Conservation (phyloP, 2,888 invertebrate species). For the Trachelus iudaicus region DNA sequence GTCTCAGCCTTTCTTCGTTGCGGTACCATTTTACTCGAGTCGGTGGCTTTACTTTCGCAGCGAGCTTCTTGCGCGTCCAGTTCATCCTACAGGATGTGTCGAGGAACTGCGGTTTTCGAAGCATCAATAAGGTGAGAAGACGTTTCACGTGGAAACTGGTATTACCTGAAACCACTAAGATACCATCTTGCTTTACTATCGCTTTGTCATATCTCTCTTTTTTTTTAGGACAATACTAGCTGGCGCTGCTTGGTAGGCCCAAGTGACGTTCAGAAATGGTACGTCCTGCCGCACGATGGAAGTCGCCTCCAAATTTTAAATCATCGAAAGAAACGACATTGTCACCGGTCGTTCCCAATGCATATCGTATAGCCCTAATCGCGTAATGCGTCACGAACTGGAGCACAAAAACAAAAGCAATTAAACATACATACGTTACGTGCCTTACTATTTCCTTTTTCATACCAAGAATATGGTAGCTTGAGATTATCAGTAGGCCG, state of each 20-base stretch:
- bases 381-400: background rate
- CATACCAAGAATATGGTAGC: background rate
- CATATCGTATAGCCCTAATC: background rate
- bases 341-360: background rate
- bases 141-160: background rate
- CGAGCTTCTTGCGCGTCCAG: slow-evolving; percentile 28
- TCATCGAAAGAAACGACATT: background rate
- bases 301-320: slow-evolving; percentile 27
- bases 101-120: slow-evolving; percentile 27
- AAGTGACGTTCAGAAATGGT: slow-evolving; percentile 59
- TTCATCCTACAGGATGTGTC: slow-evolving; percentile 17
- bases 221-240: slow-evolving; percentile 51
- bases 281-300: slow-evolving; percentile 44
- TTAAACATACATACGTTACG: background rate
- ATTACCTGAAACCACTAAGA: background rate
- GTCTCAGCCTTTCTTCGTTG: slow-evolving; percentile 34
- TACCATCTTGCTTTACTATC: background rate
- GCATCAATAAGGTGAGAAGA: slow-evolving; percentile 36
- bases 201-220: slow-evolving; percentile 2
- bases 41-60: slow-evolving; percentile 37
- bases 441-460: background rate
- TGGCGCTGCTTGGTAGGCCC: slow-evolving; percentile 59
- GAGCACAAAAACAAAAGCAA: background rate
- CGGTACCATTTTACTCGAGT: slow-evolving; percentile 39
- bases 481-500: background rate